A percentile compares a stretch with the other conserved stretches of the same genome.
These are phyloP conservation scores for Drosophila busckii DNA, from an alignment of 1,140 invertebrate species.

Conservation along the genomic window DNA sequence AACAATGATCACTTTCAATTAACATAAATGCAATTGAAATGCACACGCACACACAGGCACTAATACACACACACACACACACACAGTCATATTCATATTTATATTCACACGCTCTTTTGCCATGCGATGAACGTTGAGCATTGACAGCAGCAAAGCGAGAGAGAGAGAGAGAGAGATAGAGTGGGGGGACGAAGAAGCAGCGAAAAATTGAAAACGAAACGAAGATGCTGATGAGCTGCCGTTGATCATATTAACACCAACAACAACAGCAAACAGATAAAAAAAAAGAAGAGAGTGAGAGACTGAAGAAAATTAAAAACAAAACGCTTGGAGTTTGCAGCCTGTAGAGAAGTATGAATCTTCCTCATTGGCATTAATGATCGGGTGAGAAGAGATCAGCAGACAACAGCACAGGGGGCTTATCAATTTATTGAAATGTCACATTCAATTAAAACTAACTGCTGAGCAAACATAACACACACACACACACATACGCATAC, in stretches of 20 bases:
- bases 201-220: conserved; percentile 46
- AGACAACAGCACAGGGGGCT: conserved; percentile 21
- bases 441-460: conserved; percentile 74
- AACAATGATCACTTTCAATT: conserved; percentile 59
- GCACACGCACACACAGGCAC: neutral
- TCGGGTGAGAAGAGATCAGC: conserved; percentile 31
- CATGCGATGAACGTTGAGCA: conserved; percentile 51
- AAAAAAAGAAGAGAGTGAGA: too few species aligned
- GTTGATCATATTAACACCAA: conserved; percentile 69
- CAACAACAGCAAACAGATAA: too few species aligned
- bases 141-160: conserved; percentile 26
- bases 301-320: too few species aligned
- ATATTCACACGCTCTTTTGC: conserved; percentile 74
- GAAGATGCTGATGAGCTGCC: conserved; percentile 69
- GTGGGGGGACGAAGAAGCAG: conserved; percentile 11
- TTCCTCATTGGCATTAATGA: conserved; percentile 53
- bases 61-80: neutral
- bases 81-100: conserved; percentile 28
- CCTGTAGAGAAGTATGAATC: conserved; percentile 26
- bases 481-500: conserved; percentile 3
- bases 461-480: conserved; percentile 58
- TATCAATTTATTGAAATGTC: conserved; percentile 76
- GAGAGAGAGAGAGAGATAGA: conserved; percentile 3
- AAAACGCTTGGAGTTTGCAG: conserved; percentile 1
- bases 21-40: conserved; percentile 52